A percentile compares a stretch with the other conserved stretches of the same genome.
Conservation (phyloP, 2,113 vertebrate species). For the Sula dactylatra region DNA sequence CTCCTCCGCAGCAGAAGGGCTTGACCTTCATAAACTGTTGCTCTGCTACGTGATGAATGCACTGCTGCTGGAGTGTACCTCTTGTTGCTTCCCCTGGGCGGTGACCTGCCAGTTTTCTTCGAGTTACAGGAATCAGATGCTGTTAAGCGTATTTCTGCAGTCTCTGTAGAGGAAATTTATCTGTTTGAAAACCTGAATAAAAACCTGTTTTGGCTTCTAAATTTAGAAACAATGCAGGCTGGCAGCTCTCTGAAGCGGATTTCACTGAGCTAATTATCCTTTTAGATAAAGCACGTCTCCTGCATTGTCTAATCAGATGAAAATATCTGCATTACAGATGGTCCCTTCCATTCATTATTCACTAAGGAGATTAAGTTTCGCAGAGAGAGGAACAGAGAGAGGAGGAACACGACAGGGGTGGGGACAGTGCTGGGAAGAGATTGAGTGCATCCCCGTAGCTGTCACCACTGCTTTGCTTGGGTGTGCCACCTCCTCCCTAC, state of each 20-base stretch:
- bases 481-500: not conserved
- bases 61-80: not conserved
- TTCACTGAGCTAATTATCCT: slow-evolving; percentile 53
- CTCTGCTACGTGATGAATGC: not conserved
- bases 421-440: slow-evolving; percentile 6
- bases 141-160: not conserved
- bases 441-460: not conserved
- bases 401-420: not conserved
- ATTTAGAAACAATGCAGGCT: slow-evolving; percentile 16
- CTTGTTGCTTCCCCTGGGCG: not conserved
- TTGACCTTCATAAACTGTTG: not conserved
- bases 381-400: not conserved
- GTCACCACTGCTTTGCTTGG: not conserved
- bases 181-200: not conserved
- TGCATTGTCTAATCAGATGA: slow-evolving; percentile 54
- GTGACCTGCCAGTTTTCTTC: not conserved
- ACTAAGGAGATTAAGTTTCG: slow-evolving; percentile 61
- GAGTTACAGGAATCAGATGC: not conserved
- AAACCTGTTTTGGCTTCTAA: slow-evolving; percentile 27
- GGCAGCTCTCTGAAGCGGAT: slow-evolving; percentile 28
- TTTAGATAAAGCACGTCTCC: slow-evolving; percentile 35
- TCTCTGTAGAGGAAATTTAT: not conserved
- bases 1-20: not conserved
- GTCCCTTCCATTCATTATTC: slow-evolving; percentile 56
- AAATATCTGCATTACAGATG: slow-evolving; percentile 65